phyloP scores from a whole-genome alignment of 2,113 vertebrate genomes.

The Acrocephalus arundinaceus region DNA sequence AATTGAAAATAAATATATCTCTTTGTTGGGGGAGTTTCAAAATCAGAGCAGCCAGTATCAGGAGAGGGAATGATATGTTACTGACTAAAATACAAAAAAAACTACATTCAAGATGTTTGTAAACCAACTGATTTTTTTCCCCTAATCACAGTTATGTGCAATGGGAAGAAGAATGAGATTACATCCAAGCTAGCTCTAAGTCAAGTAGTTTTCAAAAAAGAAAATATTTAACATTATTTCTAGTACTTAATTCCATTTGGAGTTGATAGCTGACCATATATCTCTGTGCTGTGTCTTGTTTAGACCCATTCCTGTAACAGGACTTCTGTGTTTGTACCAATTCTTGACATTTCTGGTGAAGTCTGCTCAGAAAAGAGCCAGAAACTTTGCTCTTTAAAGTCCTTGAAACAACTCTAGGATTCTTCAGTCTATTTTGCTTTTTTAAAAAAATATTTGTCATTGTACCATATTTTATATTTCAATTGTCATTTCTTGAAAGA shows the following conservation, averaged over 20 bases:
- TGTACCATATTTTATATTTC: not conserved
- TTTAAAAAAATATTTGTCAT: not conserved
- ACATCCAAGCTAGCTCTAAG: not conserved
- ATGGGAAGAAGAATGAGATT: not conserved
- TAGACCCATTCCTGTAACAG: not conserved
- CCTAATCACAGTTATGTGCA: not conserved
- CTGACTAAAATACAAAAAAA: not conserved
- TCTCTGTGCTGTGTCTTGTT: not conserved
- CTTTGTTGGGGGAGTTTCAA: not conserved
- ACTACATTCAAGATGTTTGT: not conserved
- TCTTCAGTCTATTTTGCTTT: not conserved
- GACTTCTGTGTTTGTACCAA: fast-evolving
- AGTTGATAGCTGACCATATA: not conserved
- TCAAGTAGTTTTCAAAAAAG: not conserved
- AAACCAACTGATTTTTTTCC: not conserved
- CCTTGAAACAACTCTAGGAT: not conserved
- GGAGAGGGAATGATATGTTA: not conserved
- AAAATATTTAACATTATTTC: not conserved
- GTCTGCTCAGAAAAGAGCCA: not conserved
- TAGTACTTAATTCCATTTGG: not conserved
- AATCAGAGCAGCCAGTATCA: not conserved
- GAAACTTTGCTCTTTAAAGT: not conserved
- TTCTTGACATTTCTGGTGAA: not conserved
- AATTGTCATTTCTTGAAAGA: not conserved
- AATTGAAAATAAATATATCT: not conserved